phyloP scores from a whole-genome alignment of 2,797 vertebrate species.

The Betta splendens region DNA sequence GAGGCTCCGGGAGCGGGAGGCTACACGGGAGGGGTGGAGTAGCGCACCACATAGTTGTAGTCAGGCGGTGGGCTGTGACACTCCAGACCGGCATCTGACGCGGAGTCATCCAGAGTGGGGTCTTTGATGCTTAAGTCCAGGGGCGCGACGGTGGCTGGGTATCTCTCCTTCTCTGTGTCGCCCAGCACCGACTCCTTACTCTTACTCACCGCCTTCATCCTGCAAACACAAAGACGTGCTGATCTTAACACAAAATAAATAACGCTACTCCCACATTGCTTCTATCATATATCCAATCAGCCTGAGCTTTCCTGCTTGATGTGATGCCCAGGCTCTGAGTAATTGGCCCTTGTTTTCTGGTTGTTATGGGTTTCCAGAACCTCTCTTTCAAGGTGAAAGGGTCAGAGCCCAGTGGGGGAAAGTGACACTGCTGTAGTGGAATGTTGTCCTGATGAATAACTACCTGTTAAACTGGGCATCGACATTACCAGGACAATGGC shows the following conservation, averaged over 20 bases:
- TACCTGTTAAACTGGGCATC: conserved; percentile 49
- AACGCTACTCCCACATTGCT: too few species aligned
- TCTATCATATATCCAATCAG: too few species aligned
- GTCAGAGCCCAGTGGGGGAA: conserved; percentile 68
- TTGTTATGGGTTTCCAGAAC: conserved; percentile 70
- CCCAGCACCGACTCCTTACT: conserved; percentile 89
- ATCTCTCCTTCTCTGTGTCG: conserved; percentile 84
- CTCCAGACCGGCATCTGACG: conserved; percentile 86
- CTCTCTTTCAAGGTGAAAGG: conserved; percentile 55
- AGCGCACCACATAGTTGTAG: conserved; percentile 92
- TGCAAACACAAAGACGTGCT: conserved; percentile 63
- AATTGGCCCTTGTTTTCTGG: conserved; percentile 70
- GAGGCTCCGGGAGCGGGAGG: conserved; percentile 26
- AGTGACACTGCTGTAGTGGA: conserved; percentile 54
- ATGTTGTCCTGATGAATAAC: conserved; percentile 59
- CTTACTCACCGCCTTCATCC: conserved; percentile 87
- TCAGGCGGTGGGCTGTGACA: conserved; percentile 94
- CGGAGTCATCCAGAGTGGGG: conserved; percentile 84
- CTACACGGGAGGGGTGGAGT: conserved; percentile 89
- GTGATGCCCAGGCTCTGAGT: conserved; percentile 72
- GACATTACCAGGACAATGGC: conserved; percentile 34
- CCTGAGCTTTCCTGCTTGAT: conserved; percentile 57
- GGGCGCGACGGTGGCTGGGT: conserved; percentile 70
- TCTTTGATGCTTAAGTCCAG: conserved; percentile 89
- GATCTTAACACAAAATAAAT: too few species aligned